Percentiles rank a stretch among this genome's conserved stretches.
phyloP scores from a whole-genome alignment of 1,140 invertebrate genomes.

The Monomorium pharaonis region DNA sequence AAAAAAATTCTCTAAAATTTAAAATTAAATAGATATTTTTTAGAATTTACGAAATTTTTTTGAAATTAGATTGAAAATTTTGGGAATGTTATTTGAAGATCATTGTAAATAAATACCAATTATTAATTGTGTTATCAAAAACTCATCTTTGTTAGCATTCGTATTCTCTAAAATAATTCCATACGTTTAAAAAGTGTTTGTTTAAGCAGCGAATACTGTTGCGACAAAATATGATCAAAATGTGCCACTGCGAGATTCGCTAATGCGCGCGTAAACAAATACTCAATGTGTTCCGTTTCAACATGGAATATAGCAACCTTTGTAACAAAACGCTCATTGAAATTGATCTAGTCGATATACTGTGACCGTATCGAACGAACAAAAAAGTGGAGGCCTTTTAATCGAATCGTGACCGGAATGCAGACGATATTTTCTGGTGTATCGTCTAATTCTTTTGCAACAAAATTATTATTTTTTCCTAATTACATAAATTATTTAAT shows the following conservation, averaged over 20 bases:
- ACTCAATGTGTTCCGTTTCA: slow-evolving; percentile 17
- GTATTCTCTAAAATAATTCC: not conserved
- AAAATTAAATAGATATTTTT: too few species aligned
- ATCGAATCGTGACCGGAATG: not conserved
- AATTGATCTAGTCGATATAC: slow-evolving; percentile 12
- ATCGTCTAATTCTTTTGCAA: not conserved
- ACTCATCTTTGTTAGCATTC: not conserved
- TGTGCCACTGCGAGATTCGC: not conserved
- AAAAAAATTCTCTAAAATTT: not conserved
- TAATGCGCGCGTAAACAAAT: slow-evolving; percentile 5
- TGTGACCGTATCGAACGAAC: not conserved
- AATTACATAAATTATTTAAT: not conserved
- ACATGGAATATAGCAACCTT: slow-evolving; percentile 10
- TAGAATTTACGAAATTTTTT: not conserved
- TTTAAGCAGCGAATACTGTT: not conserved
- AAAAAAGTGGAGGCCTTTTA: not conserved
- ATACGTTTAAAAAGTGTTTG: not conserved
- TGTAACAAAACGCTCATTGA: slow-evolving; percentile 23
- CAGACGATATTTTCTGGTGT: not conserved
- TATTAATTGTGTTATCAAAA: not conserved
- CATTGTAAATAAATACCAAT: not conserved
- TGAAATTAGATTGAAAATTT: not conserved
- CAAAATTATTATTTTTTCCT: not conserved
- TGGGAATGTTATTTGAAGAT: not conserved
- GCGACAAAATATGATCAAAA: not conserved